Base-by-base conservation (phyloP, 2,888 invertebrate species). In the Trisateles emortualis region DNA sequence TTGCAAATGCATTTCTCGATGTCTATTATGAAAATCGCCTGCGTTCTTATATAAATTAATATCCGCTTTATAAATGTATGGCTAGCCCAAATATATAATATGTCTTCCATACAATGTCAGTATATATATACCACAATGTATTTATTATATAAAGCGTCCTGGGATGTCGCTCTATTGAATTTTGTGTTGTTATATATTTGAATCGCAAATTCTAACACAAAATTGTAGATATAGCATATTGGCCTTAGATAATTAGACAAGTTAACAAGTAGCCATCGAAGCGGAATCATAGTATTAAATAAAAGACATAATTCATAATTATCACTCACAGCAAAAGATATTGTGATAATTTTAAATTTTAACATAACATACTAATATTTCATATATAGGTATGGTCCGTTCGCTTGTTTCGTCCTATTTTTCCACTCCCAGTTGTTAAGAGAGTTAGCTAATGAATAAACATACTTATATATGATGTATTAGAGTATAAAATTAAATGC, bases 201-300 rank as follows among this genome's bases (percentile, higher is more conserved):
- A 56, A 64, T 74, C 67, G 74, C 64, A 52, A 74, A 68, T 76
- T 82, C 80, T 80, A 83, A 89, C 90, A 90, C 90, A 87, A 86
- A 87, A 85, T 88, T 89, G 86, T 88, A 90, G 88, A 90, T 90
- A 88, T 87, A 89, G 90, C 90, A 76, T 79, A 79, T 83, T 83
- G 86, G 90, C 90, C 90, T 90, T 91, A 91, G 91, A 81, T 43
- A 61, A 73, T 83, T 89, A 88, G 87, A 83, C 83, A 82, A 82
- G 78, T 70, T 64, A 87, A 84, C 79, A 82, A 79, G 67, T 83
- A 83, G 79, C 83, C 83, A 85, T 82, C 79, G 76, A 76, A 81
- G 78, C 82, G 88, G 86, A 84, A 87, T 78, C 83, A 86, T 90
- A 90, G 85, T 88, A 86, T 89, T 87, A 81, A 79, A 81, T 74